These are phyloP conservation scores for Periophthalmodon schlosseri DNA, from an alignment of 2,113 vertebrate species.

Conservation along the genomic window DNA sequence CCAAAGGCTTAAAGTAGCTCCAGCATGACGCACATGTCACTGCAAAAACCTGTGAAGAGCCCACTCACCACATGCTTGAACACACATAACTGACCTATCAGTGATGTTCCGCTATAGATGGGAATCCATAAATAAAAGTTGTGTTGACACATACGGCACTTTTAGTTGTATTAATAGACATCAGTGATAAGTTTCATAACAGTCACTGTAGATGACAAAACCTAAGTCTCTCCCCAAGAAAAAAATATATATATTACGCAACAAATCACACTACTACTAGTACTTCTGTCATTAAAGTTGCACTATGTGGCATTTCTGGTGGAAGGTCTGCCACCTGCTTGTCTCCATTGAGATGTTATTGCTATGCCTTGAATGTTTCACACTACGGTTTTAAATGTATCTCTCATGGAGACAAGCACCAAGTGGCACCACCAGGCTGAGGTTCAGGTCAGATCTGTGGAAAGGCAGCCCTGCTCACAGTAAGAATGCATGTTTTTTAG, in stretches of 20 bases:
- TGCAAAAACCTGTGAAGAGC: conserved; percentile 11
- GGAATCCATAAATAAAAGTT: neutral
- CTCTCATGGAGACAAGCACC: no score
- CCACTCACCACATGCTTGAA: neutral
- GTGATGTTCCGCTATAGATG: neutral
- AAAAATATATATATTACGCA: no score
- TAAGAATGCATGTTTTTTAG: no score
- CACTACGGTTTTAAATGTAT: no score
- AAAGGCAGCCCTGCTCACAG: no score
- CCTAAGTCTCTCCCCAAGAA: neutral
- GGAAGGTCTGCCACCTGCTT: no score
- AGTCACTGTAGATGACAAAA: neutral
- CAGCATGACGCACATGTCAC: neutral
- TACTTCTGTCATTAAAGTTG: neutral
- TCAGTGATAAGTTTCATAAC: neutral
- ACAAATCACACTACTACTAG: neutral
- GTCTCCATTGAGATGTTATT: no score
- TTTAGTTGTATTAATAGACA: neutral
- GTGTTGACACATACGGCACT: neutral
- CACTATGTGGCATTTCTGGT: no score
- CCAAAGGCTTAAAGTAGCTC: conserved; percentile 6
- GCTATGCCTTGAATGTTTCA: no score
- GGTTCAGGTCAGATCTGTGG: no score
- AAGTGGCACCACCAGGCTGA: no score
- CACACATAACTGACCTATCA: neutral